Evolutionary conservation across 1,140 invertebrate species (phyloP), one percentile per base, ranked within the genome.

Genomic region (Zaprionus africanus): DNA sequence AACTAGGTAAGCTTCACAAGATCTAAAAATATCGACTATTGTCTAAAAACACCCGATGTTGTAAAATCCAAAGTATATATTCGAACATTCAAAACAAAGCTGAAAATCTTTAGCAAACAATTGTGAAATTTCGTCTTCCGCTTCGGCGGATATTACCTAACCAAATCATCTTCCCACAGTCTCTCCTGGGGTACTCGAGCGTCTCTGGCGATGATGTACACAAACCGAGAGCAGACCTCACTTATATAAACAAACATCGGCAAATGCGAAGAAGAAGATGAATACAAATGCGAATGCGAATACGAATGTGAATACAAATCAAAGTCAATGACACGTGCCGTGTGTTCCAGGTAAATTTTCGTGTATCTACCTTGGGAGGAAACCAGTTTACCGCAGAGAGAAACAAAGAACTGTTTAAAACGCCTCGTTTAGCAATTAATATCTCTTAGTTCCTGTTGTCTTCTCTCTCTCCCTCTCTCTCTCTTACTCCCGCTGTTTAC

Each of bases 361-460:
- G 46, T 61, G 64, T 61, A 26, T 68, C 56, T 76, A 34, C 53
- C 36, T 43, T 12, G 9, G 24, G 22, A 46, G n/a, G 46, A 71
- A 74, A 78, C 62, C 62, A 58, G 59, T 74, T 74, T 74, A 26
- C 31, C 3, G 1, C 24, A 53, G 24, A 11, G 17, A 34, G 28
- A 68, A 60, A 90, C 78, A 90, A 80, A 70, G 69, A 60, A 34
- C 62, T 49, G 78, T 82, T 90, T 65, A 38, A 69, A 76, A 78
- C 65, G 85, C 85, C 49, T 68, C 75, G 85, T 80, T 90, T 70
- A 77, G 65, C 79, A 81, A 80, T 79, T 90, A 87, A 90, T 66
- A 68, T 56, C 72, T 22, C n/a, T 76, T 75, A 74, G 38, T 53
- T 65, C 51, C 28, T 24, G 22, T 36, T 12, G 12, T 11, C 63